Evolutionary conservation across 2,797 vertebrate genomes (phyloP).

Genomic region (Naso thynnoides): DNA sequence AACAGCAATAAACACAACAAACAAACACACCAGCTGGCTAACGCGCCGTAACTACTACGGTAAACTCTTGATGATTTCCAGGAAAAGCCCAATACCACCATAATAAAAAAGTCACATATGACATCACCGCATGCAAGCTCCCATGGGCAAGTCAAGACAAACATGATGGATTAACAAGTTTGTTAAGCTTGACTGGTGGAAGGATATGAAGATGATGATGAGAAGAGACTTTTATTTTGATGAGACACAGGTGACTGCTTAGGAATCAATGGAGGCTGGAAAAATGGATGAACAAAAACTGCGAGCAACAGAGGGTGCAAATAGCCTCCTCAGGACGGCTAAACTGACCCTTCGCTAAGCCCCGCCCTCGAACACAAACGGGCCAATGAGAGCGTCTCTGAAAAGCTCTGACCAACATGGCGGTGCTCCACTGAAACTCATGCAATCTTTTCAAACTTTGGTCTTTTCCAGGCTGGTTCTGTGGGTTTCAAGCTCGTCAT

Average conservation of each 20-base stretch:
- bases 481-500: too few species aligned
- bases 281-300: slow-evolving; percentile 23
- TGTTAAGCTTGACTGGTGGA: slow-evolving; percentile 13
- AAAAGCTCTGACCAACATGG: too few species aligned
- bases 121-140: slow-evolving; percentile 53
- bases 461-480: too few species aligned
- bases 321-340: slow-evolving; percentile 34
- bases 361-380: too few species aligned
- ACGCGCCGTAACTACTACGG: not conserved
- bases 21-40: not conserved
- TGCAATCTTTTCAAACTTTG: too few species aligned
- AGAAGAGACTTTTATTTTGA: slow-evolving; percentile 3
- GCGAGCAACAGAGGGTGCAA: slow-evolving; percentile 23
- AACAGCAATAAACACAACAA: slow-evolving; percentile 3
- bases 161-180: slow-evolving; percentile 9
- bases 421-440: too few species aligned
- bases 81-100: slow-evolving; percentile 11
- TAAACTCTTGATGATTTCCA: not conserved
- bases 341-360: too few species aligned
- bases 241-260: slow-evolving; percentile 26
- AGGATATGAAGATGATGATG: not conserved
- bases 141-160: slow-evolving; percentile 30
- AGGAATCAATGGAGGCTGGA: slow-evolving; percentile 12
- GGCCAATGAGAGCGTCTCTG: too few species aligned
- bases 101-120: slow-evolving; percentile 16